phyloP scores from a whole-genome alignment of 1,140 invertebrate genomes.

The Zaprionus gabonicus region DNA sequence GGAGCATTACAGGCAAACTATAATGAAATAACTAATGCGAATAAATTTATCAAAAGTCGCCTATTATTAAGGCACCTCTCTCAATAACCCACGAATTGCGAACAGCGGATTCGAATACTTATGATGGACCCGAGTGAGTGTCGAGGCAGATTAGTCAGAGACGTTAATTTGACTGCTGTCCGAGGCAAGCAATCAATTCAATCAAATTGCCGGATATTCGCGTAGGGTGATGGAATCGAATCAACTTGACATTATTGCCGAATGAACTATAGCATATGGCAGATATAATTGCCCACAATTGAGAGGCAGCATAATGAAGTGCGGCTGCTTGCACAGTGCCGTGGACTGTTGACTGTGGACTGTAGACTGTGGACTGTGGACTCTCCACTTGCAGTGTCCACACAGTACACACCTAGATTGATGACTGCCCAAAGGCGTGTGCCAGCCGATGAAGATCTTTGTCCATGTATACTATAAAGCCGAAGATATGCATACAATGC shows the following conservation, averaged over 20 bases:
- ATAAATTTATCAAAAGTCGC: conserved; percentile 53
- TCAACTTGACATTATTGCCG: conserved; percentile 35
- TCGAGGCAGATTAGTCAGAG: conserved; percentile 19
- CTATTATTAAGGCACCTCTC: conserved; percentile 22
- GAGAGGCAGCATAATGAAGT: conserved; percentile 23
- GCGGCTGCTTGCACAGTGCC: not conserved
- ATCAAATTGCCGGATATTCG: conserved; percentile 34
- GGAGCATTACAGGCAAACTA: not conserved
- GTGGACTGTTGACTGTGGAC: not conserved
- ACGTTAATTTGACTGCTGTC: conserved; percentile 31
- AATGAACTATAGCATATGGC: conserved; percentile 32
- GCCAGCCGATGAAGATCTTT: conserved; percentile 6
- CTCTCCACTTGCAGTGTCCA: conserved; percentile 27
- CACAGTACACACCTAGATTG: conserved; percentile 25
- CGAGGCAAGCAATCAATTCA: conserved; percentile 30
- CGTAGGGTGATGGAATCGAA: conserved; percentile 13
- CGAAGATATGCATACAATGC: conserved; percentile 45
- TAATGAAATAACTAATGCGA: conserved; percentile 35
- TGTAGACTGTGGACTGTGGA: not conserved
- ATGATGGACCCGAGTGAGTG: conserved; percentile 18
- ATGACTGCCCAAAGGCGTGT: conserved; percentile 21
- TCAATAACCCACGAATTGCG: not conserved
- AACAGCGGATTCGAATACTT: conserved; percentile 26
- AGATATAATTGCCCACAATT: conserved; percentile 14
- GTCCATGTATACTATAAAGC: not conserved